These are phyloP conservation scores for Atethmia centrago DNA, from an alignment of 2,888 invertebrate genomes.

Conservation along the genomic window DNA sequence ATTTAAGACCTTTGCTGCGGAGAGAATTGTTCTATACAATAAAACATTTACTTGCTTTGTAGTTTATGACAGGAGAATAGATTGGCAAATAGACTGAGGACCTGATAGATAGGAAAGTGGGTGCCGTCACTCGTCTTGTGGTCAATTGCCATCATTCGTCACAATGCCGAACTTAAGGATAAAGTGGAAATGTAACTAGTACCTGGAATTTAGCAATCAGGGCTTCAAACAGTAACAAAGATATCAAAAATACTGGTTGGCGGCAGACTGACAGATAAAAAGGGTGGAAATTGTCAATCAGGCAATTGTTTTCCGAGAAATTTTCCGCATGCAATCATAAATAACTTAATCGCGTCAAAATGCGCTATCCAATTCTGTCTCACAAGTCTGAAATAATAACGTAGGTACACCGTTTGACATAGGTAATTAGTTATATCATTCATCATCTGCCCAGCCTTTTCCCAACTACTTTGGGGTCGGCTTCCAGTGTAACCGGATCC, in stretches of 20 bases:
- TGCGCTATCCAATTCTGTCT: background rate
- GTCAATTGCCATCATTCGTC: background rate
- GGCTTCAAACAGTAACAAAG: conserved; percentile 3
- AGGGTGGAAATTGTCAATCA: background rate
- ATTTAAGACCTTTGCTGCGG: background rate
- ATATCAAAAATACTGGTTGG: conserved; percentile 1
- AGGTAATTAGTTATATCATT: no score
- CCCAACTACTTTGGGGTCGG: no score
- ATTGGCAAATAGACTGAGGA: background rate
- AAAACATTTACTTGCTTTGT: background rate
- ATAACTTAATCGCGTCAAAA: background rate
- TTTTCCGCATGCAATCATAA: background rate
- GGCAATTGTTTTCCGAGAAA: conserved; percentile 8
- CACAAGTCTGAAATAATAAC: background rate
- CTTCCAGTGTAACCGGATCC: no score
- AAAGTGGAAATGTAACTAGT: background rate
- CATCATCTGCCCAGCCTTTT: no score
- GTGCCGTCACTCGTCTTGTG: background rate
- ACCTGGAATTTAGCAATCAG: background rate
- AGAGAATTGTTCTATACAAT: background rate
- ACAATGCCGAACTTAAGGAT: background rate
- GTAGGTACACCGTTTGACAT: background rate
- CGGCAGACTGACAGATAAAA: background rate
- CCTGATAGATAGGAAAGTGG: background rate
- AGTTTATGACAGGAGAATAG: background rate